Base-by-base conservation (phyloP, 53 echinoderm and acorn worm genomes). In the Henricia sp. region DNA sequence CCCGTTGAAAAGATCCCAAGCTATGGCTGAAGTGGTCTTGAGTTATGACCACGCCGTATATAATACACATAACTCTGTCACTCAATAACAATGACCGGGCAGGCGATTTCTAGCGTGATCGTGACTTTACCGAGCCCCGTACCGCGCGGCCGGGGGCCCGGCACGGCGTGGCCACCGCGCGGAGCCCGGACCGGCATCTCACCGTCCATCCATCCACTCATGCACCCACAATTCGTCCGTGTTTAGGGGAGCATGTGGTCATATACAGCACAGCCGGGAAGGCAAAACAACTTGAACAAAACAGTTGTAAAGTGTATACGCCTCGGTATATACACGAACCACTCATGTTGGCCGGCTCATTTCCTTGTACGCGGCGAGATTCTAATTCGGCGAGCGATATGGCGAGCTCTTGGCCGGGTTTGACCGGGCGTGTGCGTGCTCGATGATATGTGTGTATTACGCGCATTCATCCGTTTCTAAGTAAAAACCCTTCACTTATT, bases 271-370 rank as follows among this genome's bases (percentile, higher is more conserved):
- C 30, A 12, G 12, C 62, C 33, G 28, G 30, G 56, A 56, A 9
- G 32, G 33, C 62, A 60, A 60, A 60, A 60, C n/a, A n/a, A n/a
- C n/a, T n/a, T n/a, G n/a, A n/a, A n/a, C 62, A 60, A 60, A 60
- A 30, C 62, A 12, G 62, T 60, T 60, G 32, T 60, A 60, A 60
- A 60, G 62, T 60, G 12, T 34, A 23, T 53, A n/a, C n/a, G n/a
- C 27, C 27, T 58, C 29, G 1, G 58, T 19, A 26, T 3, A 19
- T 58, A 58, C 29, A 58, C 58, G 13, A 21, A 13, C 58, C 58
- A 60, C 62, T 60, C 62, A 32, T 32, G 33, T 32, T 32, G 14
- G 33, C 62, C 16, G 62, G 33, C 33, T 60, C 62, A 33, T 60
- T 60, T 33, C 13, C 17, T 34, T 60, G 30, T n/a, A n/a, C n/a